These are phyloP conservation scores for Eulemur coronatus DNA, from an alignment of 2,797 vertebrate genomes.

Conservation along the genomic window DNA sequence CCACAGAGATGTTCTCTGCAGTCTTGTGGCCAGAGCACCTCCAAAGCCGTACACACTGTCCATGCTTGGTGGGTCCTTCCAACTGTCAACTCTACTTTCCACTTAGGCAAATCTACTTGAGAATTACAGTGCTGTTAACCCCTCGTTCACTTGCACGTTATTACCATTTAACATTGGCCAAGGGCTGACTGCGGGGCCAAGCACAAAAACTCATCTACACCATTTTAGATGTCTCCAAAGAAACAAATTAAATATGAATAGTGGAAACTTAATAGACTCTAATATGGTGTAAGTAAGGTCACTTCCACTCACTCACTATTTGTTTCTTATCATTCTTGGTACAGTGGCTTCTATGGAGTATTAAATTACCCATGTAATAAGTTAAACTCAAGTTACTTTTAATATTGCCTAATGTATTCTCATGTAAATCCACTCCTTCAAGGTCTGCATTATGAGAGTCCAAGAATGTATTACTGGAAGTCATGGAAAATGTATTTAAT, in stretches of 20 bases:
- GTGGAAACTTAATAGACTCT: constrained; percentile 1
- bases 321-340: constrained; percentile 25
- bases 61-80: constrained; percentile 55
- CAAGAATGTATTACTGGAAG: constrained; percentile 77
- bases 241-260: constrained; percentile 31
- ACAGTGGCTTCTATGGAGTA: not conserved
- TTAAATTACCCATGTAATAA: not conserved
- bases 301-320: not conserved
- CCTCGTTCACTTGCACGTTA: not conserved
- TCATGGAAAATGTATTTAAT: constrained; percentile 82
- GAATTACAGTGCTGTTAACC: constrained; percentile 54
- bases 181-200: not conserved
- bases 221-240: not conserved
- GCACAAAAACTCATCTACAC: not conserved
- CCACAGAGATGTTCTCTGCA: fast-evolving
- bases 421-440: constrained; percentile 74
- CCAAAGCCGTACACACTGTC: no score
- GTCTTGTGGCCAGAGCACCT: no score
- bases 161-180: not conserved
- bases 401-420: constrained; percentile 61
- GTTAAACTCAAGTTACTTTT: constrained; percentile 46
- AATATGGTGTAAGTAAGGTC: not conserved
- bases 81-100: constrained; percentile 37
- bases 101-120: constrained; percentile 29
- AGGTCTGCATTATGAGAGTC: constrained; percentile 63